Evolutionary conservation across 2,113 vertebrate species (phyloP), one percentile per base, ranked within the genome.

Genomic region (Nerophis ophidion): DNA sequence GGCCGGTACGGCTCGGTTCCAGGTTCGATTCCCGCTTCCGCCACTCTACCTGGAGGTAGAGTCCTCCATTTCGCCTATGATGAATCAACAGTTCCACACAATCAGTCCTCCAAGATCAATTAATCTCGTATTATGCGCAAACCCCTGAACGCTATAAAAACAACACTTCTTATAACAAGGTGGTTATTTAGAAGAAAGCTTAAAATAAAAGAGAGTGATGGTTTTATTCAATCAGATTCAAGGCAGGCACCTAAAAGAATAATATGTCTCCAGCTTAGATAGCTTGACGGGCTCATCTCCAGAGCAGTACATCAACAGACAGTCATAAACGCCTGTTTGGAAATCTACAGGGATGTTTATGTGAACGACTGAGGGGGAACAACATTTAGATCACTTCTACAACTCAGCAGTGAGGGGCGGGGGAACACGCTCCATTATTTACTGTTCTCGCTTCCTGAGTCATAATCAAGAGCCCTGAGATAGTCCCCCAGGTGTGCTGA

Each of bases 401-500:
- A 70, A 67, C 65, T 72, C 79, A 58, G 66, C 73, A 74, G 78
- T 44, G 40, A 3, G 26, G 40, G 40, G 40, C 8, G 75, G 71
- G 71, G 62, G 66, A 56, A 42, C 61, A 63, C 62, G 71, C 62
- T 62, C 63, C 61, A 71, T 88, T 89, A 90, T 91, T 89, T 90
- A 88, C 83, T 60, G 67, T 74, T 77, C 71, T 71, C 76, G 53
- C 71, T 81, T 38, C 83, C 81, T 54, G 75, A 89, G 83, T 89
- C 65, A 53, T 88, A 88, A 89, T 87, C 80, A 87, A 56, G 78
- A 84, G 76, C 74, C 75, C 86, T 77, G 73, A 68, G 15, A 79
- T 81, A 11, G 40, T 44, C 40, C 79, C 64, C 59, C 80, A 70
- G 81, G 84, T 63, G 75, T 44, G 65, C 81, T 60, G 77, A 70